phyloP scores from a whole-genome alignment of 1,140 invertebrate genomes.

The Zaprionus taronus region DNA sequence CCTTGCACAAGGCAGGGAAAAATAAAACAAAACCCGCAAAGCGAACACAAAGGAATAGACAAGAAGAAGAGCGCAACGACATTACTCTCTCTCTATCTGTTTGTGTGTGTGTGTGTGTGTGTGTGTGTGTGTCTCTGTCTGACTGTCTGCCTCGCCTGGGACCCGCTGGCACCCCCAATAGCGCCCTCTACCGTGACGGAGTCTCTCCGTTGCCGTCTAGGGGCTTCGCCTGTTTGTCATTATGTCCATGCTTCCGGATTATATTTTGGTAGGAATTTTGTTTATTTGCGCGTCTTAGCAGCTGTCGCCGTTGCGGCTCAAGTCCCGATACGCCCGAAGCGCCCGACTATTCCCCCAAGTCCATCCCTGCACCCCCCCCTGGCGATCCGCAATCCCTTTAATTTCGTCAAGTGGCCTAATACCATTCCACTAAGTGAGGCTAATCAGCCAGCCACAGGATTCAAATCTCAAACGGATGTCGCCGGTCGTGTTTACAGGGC shows the following conservation, averaged over 20 bases:
- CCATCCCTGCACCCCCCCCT: not conserved
- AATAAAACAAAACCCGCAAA: conserved; percentile 24
- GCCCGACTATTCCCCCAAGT: no score
- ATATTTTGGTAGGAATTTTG: conserved; percentile 76
- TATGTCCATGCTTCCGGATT: conserved; percentile 79
- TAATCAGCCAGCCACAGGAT: conserved; percentile 76
- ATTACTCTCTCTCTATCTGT: conserved; percentile 10
- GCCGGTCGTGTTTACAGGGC: conserved; percentile 61
- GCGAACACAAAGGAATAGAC: conserved; percentile 21
- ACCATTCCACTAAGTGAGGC: conserved; percentile 78
- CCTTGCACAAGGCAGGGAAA: conserved; percentile 25
- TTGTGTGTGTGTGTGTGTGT: not conserved
- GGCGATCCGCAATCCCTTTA: conserved; percentile 54
- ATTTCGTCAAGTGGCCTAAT: conserved; percentile 81
- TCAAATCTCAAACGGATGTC: conserved; percentile 79
- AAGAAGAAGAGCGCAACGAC: conserved; percentile 21
- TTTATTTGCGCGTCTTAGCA: conserved; percentile 74
- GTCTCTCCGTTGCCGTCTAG: conserved; percentile 17
- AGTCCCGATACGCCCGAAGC: not conserved
- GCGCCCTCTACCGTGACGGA: not conserved
- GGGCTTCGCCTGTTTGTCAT: conserved; percentile 65
- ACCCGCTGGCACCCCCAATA: not conserved
- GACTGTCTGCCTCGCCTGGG: conserved; percentile 30
- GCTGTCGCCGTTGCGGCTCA: conserved; percentile 51
- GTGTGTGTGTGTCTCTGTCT: conserved; percentile 2